These are phyloP conservation scores for Lasioglossum oenotherae DNA, from an alignment of 2,888 invertebrate species.

Conservation along the genomic window DNA sequence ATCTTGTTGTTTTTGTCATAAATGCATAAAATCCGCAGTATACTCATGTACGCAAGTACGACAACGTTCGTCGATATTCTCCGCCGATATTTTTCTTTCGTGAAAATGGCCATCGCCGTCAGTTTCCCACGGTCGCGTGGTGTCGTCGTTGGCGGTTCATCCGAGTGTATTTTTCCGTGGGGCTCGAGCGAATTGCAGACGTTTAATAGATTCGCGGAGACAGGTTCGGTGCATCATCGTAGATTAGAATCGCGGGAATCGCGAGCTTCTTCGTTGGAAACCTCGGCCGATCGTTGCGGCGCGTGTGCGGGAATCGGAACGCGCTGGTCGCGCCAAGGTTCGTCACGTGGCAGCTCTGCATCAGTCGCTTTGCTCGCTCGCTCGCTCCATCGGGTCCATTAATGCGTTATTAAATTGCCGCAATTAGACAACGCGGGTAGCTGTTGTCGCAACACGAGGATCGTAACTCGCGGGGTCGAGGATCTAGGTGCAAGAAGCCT, in stretches of 20 bases:
- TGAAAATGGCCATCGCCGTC: background rate
- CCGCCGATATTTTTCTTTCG: background rate
- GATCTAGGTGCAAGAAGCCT: conserved; percentile 48
- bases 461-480: conserved; percentile 63
- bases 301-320: background rate
- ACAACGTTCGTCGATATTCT: too few species aligned
- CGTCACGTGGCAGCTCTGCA: conserved; percentile 54
- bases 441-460: conserved; percentile 54
- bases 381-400: conserved; percentile 59
- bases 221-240: background rate
- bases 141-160: background rate
- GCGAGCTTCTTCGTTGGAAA: background rate
- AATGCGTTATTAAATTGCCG: conserved; percentile 72
- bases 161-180: background rate
- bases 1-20: too few species aligned
- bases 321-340: conserved; percentile 6
- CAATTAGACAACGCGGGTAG: conserved; percentile 67
- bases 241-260: background rate
- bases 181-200: background rate
- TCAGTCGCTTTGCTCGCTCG: conserved; percentile 13
- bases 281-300: background rate
- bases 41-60: too few species aligned
- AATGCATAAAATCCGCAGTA: too few species aligned
- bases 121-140: background rate
- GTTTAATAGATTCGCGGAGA: conserved; percentile 1